These are phyloP conservation scores for Limnephilus lunatus DNA, from an alignment of 2,888 invertebrate genomes.

Conservation along the genomic window DNA sequence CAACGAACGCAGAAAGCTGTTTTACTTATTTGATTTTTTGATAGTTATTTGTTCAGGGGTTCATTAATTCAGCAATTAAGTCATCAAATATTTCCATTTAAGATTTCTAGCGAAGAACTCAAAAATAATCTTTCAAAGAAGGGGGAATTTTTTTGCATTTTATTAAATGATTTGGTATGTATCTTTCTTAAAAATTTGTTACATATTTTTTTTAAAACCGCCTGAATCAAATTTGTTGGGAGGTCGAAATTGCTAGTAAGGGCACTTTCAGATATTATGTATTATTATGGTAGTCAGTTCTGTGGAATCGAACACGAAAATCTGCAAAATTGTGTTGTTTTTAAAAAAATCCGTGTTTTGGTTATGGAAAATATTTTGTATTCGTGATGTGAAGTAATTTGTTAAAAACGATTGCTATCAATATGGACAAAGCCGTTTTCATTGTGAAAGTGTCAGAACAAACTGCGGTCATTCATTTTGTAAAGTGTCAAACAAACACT, in stretches of 20 bases:
- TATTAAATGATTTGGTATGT: neutral
- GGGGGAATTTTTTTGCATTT: neutral
- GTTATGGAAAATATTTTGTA: neutral
- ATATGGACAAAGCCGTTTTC: neutral
- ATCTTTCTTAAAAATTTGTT: neutral
- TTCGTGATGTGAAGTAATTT: slow-evolving; percentile 29
- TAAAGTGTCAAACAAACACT: slow-evolving; percentile 20
- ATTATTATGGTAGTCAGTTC: neutral
- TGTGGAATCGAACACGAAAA: neutral
- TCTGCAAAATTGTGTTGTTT: slow-evolving; percentile 11
- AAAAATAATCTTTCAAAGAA: neutral
- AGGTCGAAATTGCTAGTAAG: neutral
- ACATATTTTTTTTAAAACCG: neutral
- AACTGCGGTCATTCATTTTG: slow-evolving; percentile 13
- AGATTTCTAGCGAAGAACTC: neutral
- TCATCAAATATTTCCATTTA: neutral
- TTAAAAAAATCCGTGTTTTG: slow-evolving; percentile 22
- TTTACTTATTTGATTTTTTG: neutral
- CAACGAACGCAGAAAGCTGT: neutral
- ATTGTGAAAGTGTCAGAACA: neutral
- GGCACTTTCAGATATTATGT: neutral
- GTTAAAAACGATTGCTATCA: slow-evolving; percentile 30
- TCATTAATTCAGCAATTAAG: neutral
- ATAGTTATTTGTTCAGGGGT: neutral
- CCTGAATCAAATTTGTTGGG: neutral